phyloP scores from a whole-genome alignment of 1,140 invertebrate species.

The Euborellia annulipes region DNA sequence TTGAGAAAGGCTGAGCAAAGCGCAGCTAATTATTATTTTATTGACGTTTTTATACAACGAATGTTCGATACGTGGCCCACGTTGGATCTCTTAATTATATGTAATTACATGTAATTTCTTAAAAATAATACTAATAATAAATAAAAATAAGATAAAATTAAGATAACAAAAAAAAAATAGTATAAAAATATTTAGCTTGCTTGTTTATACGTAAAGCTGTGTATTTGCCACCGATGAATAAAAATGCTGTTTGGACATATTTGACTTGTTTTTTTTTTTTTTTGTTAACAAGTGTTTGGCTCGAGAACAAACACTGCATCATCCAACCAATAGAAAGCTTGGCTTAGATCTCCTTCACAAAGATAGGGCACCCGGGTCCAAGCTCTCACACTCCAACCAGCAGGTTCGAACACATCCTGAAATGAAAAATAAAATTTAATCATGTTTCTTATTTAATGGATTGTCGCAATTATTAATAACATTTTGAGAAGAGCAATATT shows the following conservation, averaged over 20 bases:
- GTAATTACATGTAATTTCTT: too few species aligned
- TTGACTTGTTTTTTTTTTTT: too few species aligned
- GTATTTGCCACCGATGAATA: neutral
- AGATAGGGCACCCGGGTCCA: slow-evolving; percentile 83
- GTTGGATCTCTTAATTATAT: too few species aligned
- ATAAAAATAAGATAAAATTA: slow-evolving; percentile 6
- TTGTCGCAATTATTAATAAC: too few species aligned
- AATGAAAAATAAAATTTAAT: slow-evolving; percentile 1
- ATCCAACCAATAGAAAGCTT: slow-evolving; percentile 79
- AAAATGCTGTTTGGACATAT: neutral
- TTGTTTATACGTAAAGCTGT: neutral
- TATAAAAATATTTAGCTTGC: neutral
- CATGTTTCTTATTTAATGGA: too few species aligned
- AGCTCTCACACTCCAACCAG: slow-evolving; percentile 50
- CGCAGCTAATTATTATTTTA: too few species aligned
- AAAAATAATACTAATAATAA: too few species aligned
- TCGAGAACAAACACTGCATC: slow-evolving; percentile 68
- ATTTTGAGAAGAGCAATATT: too few species aligned
- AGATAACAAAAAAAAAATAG: slow-evolving; percentile 3
- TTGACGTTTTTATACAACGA: too few species aligned
- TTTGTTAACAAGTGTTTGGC: too few species aligned
- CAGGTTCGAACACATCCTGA: slow-evolving; percentile 44
- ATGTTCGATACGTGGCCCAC: too few species aligned
- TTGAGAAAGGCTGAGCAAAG: too few species aligned
- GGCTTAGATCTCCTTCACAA: slow-evolving; percentile 84